phyloP scores from a whole-genome alignment of 1,140 invertebrate genomes.

The Venturia canescens region DNA sequence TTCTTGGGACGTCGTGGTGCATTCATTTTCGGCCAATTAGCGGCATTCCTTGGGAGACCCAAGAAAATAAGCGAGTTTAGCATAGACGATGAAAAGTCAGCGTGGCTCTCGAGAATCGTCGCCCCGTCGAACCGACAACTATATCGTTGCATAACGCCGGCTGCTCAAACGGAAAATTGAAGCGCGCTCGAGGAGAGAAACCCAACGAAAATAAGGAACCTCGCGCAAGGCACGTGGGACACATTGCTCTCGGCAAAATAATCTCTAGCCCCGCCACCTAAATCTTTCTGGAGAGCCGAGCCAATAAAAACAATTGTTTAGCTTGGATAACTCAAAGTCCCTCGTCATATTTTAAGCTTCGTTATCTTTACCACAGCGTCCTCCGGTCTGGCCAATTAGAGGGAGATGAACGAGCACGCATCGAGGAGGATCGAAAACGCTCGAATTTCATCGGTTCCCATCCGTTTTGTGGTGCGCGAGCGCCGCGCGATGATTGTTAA shows the following conservation, averaged over 20 bases:
- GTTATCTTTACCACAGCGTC: too few relatives aligned
- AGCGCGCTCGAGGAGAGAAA: background rate
- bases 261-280: background rate
- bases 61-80: slow-evolving; percentile 58
- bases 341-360: too few relatives aligned
- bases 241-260: background rate
- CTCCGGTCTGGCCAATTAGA: too few relatives aligned
- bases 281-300: background rate
- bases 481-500: too few relatives aligned
- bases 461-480: too few relatives aligned
- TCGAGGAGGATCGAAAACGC: too few relatives aligned
- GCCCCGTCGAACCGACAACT: background rate
- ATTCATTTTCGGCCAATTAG: slow-evolving; percentile 74
- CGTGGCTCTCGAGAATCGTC: background rate
- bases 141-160: slow-evolving; percentile 65
- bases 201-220: background rate
- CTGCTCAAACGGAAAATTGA: slow-evolving; percentile 8
- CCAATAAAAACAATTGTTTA: slow-evolving; percentile 9
- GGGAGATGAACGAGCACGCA: too few relatives aligned
- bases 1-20: slow-evolving; percentile 55
- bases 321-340: background rate
- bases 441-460: too few relatives aligned
- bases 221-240: background rate
- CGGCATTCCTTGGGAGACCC: slow-evolving; percentile 60
- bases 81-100: background rate